Evolutionary conservation across 1,140 invertebrate genomes (phyloP).

Genomic region (Drosophila bifasciata): DNA sequence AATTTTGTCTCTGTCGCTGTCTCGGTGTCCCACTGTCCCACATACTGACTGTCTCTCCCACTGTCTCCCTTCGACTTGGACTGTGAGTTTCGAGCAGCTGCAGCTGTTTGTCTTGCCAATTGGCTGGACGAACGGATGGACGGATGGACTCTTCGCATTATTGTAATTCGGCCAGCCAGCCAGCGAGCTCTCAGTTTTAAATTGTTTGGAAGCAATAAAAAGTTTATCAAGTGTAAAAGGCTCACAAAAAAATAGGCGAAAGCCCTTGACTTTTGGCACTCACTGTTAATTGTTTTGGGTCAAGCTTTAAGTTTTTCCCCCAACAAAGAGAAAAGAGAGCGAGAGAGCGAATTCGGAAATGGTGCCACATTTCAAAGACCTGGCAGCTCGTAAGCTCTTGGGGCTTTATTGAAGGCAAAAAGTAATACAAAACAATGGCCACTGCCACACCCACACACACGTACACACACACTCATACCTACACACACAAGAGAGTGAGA

Average conservation of each 20-base stretch:
- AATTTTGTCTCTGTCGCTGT: conserved; percentile 23
- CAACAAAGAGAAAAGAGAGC: conserved; percentile 2
- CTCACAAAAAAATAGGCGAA: conserved; percentile 24
- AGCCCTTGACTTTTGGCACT: conserved; percentile 66
- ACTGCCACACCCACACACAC: conserved; percentile 18
- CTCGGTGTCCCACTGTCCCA: conserved; percentile 17
- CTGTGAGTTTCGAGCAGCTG: conserved; percentile 44
- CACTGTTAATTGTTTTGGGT: conserved; percentile 74
- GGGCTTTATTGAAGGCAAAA: conserved; percentile 44
- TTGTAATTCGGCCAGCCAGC: conserved; percentile 48
- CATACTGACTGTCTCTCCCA: no score
- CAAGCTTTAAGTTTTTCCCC: conserved; percentile 45
- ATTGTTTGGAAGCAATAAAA: conserved; percentile 82
- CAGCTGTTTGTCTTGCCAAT: conserved; percentile 48
- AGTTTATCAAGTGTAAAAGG: conserved; percentile 75
- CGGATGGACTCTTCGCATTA: conserved; percentile 34
- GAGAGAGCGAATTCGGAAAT: conserved; percentile 23
- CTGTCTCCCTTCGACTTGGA: neutral
- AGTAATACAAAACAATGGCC: conserved; percentile 60
- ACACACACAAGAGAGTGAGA: conserved; percentile 2
- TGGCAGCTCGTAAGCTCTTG: conserved; percentile 41
- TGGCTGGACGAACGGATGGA: no score
- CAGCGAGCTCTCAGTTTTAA: conserved; percentile 66
- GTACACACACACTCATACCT: conserved; percentile 17
- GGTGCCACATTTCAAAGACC: conserved; percentile 47